Base-by-base conservation (phyloP, 2,113 vertebrate genomes). In the Zosterops japonicus region DNA sequence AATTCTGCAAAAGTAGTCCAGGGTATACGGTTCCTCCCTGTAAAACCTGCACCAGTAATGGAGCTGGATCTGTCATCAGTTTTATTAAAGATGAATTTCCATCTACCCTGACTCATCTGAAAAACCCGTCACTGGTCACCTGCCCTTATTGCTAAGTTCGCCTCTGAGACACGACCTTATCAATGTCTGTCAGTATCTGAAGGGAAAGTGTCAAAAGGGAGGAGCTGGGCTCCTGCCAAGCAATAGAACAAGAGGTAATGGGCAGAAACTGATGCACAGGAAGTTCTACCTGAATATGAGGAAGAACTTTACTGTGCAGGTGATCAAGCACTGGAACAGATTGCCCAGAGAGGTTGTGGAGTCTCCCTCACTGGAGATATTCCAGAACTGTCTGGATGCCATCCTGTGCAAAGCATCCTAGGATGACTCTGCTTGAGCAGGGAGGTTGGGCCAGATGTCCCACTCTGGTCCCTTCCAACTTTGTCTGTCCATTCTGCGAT, bases 261-360 rank as follows among this genome's bases (percentile, higher is more conserved):
- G 52, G 16, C 23, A 46, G 77, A 39, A 52, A 74, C 8, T 46
- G 52, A 52, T 20, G 18, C 36, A 15, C 10, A 3, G 36, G 36
- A 3, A 52, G 8, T 29, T 29, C 47, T 5, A 39, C n/a, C 8
- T n/a, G 7, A 79, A 21, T 22, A 35, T 24, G 10, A 35, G n/a
- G 56, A 74, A 52, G 15, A 52, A n/a, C 12, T 65, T 79, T 31
- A 27, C 36, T 74, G 19, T 57, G 22, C 18, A 42, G 14, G 21
- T 28, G 31, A 65, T 14, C 4, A 3, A 0, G 2, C 36, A 3
- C 36, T 17, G 23, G 15, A 57, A 33, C 12, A 44, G 59, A 9
- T 14, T 74, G 8, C 0, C 6, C 23, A 21, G 28, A n/a, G 53
- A 39, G 5, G 3, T 8, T 17, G 33, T 46, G 39, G 33, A 14